Conservation (phyloP, 2,888 invertebrate species). For the Caenorhabditis sp. region DNA sequence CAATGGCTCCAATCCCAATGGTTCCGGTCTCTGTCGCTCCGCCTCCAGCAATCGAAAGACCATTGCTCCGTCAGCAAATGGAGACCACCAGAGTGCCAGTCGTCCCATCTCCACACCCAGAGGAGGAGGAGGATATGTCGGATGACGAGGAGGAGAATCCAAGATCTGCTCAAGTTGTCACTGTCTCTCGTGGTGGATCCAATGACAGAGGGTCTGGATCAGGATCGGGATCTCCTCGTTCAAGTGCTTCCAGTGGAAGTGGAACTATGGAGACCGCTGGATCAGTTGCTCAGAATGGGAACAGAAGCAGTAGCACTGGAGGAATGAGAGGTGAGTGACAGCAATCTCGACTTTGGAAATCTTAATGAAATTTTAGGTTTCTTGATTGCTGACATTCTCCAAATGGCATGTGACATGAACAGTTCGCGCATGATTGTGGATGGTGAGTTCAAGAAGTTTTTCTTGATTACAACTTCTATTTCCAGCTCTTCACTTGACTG, state of each 20-base stretch:
- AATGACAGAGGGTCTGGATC: conserved; percentile 15
- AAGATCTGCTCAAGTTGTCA: not conserved
- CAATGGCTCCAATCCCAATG: not conserved
- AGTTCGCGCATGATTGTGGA: conserved; percentile 23
- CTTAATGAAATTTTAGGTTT: conserved; percentile 14
- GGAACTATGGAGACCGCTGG: conserved; percentile 39
- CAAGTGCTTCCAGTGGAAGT: conserved; percentile 39
- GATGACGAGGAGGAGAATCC: conserved; percentile 39
- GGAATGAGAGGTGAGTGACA: conserved; percentile 2
- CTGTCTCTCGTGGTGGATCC: not conserved
- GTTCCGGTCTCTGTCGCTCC: not conserved
- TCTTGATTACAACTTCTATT: not conserved
- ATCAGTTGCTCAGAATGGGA: conserved; percentile 14
- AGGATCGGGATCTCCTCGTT: conserved; percentile 28
- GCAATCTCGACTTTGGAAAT: not conserved
- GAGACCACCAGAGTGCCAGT: not conserved
- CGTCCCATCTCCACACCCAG: not conserved
- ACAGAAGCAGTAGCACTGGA: conserved; percentile 23
- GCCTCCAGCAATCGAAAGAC: too few relatives aligned
- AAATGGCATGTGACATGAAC: conserved; percentile 20
- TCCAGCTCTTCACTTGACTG: conserved; percentile 29
- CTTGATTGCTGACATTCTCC: conserved; percentile 54
- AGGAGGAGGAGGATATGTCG: not conserved
- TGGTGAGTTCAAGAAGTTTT: not conserved
- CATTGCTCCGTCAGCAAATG: conserved; percentile 5